Conservation (phyloP, 2,113 vertebrate species). For the Oryzias celebensis region DNA sequence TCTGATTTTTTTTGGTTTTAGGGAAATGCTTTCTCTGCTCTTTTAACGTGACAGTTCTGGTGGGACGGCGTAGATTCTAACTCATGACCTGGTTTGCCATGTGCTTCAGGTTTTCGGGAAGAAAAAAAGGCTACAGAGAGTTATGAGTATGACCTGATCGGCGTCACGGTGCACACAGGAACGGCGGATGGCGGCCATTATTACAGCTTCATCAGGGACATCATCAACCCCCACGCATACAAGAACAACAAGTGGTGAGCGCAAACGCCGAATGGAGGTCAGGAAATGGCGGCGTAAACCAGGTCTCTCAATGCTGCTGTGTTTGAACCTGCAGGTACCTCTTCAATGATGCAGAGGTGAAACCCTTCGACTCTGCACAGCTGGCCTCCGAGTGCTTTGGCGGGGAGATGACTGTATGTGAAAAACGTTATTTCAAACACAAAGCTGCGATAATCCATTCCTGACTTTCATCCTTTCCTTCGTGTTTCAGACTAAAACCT, state of each 20-base stretch:
- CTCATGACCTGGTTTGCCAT: background rate
- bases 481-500: conserved; percentile 91
- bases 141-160: conserved; percentile 98
- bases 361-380: conserved; percentile 97
- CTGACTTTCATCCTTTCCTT: conserved; percentile 6
- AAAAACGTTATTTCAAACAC: conserved; percentile 1
- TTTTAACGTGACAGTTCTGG: background rate
- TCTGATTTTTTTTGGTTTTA: background rate
- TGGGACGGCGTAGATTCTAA: too few relatives aligned
- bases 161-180: conserved; percentile 96
- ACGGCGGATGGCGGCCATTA: conserved; percentile 98
- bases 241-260: conserved; percentile 97
- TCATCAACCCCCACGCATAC: conserved; percentile 96
- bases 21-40: background rate
- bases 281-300: background rate
- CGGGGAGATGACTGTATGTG: conserved; percentile 94
- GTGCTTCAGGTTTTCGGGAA: conserved; percentile 87
- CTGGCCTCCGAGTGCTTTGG: conserved; percentile 98
- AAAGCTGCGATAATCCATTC: rapidly evolving
- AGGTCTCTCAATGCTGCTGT: background rate
- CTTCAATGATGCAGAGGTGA: conserved; percentile 98
- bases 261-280: too few relatives aligned
- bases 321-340: conserved; percentile 84
- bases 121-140: conserved; percentile 86
- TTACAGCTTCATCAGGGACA: conserved; percentile 98